A percentile compares a stretch with the other conserved stretches of the same genome.
phyloP scores from a whole-genome alignment of 2,888 invertebrate species.

The Diaprepes abbreviatus region DNA sequence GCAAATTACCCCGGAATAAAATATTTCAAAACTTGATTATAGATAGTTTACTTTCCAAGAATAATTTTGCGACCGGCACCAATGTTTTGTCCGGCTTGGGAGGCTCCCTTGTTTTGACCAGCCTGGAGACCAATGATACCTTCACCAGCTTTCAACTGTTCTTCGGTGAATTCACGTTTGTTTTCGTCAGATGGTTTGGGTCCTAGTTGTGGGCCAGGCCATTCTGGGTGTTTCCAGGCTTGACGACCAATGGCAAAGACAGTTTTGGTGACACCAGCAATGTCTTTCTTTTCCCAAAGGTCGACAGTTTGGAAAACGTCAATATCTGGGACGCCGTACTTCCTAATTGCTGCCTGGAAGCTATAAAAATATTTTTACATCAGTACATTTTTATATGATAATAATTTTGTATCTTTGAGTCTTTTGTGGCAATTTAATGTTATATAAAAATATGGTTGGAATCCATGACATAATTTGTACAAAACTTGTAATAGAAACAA shows the following conservation, averaged over 20 bases:
- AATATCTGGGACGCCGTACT: slow-evolving; percentile 89
- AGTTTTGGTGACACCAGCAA: slow-evolving; percentile 86
- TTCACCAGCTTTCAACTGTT: slow-evolving; percentile 90
- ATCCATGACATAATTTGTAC: no score
- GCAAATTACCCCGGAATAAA: slow-evolving; percentile 1
- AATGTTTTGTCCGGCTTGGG: slow-evolving; percentile 91
- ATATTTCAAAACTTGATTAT: neutral
- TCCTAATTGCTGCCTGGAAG: slow-evolving; percentile 89
- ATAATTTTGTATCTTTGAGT: no score
- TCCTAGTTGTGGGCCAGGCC: slow-evolving; percentile 87
- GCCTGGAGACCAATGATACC: slow-evolving; percentile 94
- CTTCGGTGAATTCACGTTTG: slow-evolving; percentile 95
- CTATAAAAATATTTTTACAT: no score
- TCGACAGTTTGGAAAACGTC: slow-evolving; percentile 98
- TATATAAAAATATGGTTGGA: no score
- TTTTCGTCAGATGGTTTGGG: slow-evolving; percentile 95
- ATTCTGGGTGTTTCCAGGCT: slow-evolving; percentile 61
- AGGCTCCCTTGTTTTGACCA: slow-evolving; percentile 96
- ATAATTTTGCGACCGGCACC: slow-evolving; percentile 93
- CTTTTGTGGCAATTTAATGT: no score
- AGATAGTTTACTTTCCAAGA: slow-evolving; percentile 80
- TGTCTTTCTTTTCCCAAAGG: slow-evolving; percentile 94
- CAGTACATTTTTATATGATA: no score
- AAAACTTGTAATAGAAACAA: no score
- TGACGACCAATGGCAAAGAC: slow-evolving; percentile 86